Evolutionary conservation across 23 tunicate species (phyloP).

Genomic region (Halocynthia roretzi): DNA sequence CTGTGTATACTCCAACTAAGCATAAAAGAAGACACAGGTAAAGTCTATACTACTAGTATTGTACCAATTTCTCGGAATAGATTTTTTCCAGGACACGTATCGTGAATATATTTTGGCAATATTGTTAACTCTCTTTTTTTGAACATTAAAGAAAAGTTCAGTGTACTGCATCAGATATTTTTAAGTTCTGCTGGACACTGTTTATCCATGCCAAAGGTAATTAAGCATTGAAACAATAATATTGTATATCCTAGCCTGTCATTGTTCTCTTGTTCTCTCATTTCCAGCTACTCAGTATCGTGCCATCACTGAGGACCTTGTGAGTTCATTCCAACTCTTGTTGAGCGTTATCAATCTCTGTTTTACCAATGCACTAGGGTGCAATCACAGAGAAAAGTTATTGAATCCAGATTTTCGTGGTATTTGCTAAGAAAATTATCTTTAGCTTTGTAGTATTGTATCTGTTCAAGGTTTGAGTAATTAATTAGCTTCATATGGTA

Average conservation of each 20-base stretch:
- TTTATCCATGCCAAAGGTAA: conserved; percentile 88
- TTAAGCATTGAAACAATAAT: background rate
- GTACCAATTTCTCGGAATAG: background rate
- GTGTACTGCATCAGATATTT: conserved; percentile 69
- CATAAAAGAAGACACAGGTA: conserved; percentile 63
- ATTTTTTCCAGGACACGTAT: background rate
- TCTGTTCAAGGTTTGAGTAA: no score
- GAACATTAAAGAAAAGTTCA: conserved; percentile 45
- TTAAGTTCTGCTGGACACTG: conserved; percentile 87
- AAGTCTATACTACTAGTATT: background rate
- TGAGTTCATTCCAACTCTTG: conserved; percentile 71
- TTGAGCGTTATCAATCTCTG: conserved; percentile 76
- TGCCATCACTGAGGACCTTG: conserved; percentile 65
- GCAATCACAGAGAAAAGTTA: conserved; percentile 37
- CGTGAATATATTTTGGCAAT: background rate
- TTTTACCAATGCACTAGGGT: conserved; percentile 60
- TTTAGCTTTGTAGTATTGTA: no score
- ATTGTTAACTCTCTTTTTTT: no score
- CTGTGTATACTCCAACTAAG: conserved; percentile 64
- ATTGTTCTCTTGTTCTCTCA: background rate
- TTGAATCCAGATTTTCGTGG: conserved; percentile 78
- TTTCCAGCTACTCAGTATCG: conserved; percentile 57
- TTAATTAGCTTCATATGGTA: no score
- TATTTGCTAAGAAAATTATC: background rate
- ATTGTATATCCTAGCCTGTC: no score